These are phyloP conservation scores for Stegodyphus mimosarum DNA, from an alignment of 1,140 invertebrate genomes.

Conservation along the genomic window DNA sequence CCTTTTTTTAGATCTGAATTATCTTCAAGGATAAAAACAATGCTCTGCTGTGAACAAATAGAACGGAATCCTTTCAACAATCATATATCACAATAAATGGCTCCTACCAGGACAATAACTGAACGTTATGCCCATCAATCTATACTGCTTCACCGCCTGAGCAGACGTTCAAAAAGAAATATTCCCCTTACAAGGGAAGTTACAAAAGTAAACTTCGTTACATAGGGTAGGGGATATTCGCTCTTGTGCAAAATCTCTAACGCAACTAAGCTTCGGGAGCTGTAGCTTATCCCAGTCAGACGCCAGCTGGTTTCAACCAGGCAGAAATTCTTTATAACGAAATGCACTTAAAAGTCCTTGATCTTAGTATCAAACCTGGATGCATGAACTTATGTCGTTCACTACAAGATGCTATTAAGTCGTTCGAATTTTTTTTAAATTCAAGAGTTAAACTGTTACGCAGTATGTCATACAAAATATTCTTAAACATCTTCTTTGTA, in stretches of 20 bases:
- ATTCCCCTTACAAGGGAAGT: constrained; percentile 23
- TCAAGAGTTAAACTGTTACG: no score
- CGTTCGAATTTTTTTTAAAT: no score
- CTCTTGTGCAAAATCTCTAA: constrained; percentile 13
- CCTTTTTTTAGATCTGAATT: constrained; percentile 50
- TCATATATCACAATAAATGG: constrained; percentile 59
- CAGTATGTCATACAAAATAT: no score
- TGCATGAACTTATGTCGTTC: no score
- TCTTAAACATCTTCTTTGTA: no score
- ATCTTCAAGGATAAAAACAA: constrained; percentile 56
- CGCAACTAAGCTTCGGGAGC: constrained; percentile 18
- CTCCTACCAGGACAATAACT: constrained; percentile 40
- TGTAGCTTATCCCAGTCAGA: neutral
- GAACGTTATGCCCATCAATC: constrained; percentile 51
- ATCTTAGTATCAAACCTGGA: no score
- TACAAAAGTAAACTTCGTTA: constrained; percentile 26
- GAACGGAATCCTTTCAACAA: constrained; percentile 51
- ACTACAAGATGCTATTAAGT: no score
- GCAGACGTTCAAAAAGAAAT: constrained; percentile 43
- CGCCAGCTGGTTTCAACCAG: neutral
- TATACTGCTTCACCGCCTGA: constrained; percentile 21
- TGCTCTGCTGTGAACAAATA: constrained; percentile 48
- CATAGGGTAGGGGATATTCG: constrained; percentile 2
- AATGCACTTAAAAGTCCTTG: no score
- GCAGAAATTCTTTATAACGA: neutral